Conservation (phyloP, 2,797 vertebrate genomes). For the Sebastes alutus region DNA sequence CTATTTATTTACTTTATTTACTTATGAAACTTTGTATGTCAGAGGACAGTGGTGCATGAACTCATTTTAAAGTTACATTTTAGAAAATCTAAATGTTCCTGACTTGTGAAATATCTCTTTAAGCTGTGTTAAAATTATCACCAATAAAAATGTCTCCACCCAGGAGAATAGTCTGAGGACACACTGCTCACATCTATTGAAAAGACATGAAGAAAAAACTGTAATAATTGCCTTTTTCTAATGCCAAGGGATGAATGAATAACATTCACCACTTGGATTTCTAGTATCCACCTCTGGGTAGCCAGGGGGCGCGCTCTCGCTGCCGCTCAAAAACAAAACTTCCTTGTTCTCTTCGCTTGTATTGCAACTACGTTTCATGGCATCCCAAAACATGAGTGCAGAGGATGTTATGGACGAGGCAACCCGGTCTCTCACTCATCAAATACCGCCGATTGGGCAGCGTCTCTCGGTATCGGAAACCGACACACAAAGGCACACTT, state of each 20-base stretch:
- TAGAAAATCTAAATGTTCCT: not conserved
- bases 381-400: too few species aligned
- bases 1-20: not conserved
- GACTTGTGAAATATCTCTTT: conserved; percentile 1
- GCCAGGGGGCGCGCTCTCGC: accelerated
- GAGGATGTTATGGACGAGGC: too few species aligned
- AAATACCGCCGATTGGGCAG: too few species aligned
- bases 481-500: too few species aligned
- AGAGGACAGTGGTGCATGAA: not conserved
- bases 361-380: too few species aligned
- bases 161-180: not conserved
- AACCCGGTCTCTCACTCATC: too few species aligned
- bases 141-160: not conserved
- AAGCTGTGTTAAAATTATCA: conserved; percentile 9
- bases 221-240: not conserved
- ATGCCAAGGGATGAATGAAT: not conserved
- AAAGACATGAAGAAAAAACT: conserved; percentile 2
- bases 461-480: too few species aligned
- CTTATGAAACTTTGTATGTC: not conserved
- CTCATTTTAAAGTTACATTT: not conserved
- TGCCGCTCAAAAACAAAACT: too few species aligned
- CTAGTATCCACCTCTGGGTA: too few species aligned
- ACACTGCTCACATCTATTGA: conserved; percentile 4
- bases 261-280: too few species aligned
- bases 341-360: too few species aligned